Base-by-base conservation (phyloP, 2,797 vertebrate genomes). In the Premnoplex brunnescens region DNA sequence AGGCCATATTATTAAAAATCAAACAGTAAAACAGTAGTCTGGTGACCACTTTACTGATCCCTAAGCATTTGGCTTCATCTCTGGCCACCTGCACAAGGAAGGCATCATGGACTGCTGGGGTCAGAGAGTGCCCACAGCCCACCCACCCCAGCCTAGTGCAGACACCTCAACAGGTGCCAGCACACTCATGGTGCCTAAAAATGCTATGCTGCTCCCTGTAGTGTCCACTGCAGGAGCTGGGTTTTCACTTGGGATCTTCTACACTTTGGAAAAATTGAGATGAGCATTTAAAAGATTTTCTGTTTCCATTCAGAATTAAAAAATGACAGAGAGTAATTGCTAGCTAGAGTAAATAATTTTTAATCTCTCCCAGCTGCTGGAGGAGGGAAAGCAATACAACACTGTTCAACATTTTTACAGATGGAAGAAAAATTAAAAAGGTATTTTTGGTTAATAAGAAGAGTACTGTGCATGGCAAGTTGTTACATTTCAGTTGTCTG, bases 131-230 rank as follows among this genome's bases (percentile, higher is more conserved):
- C 30, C 22, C 6, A 2, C 7, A 18, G 30, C 5, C 15, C 0
- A 0, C 20, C 14, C 3, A 4, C 4, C 34, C 30, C 21, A 51
- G 39, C 27, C 13, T 19, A 18, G 0, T 3, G 0, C 1, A 0
- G 16, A 49, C 22, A 22, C 28, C 28, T 54, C 3, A 0, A 9
- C 15, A 73, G 63, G 37, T 51, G 28, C 30, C 48, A 44, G 22
- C 19, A 19, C 43, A 7, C 6, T 27, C 13, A 21, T 34, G 6
- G 12, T 56, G 32, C 37, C 41, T 51, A 63, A 56, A 90, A 87
- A 16, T 3, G 0, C 14, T 52, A 0, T 23, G 7, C 3, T 15
- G 13, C 6, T 60, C 30, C 43, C 51, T 10, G 15, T 14, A 49
- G 12, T 12, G 13, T 24, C 36, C 55, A 37, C n/a, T 63, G 32